Evolutionary conservation across 1,140 invertebrate species (phyloP), one percentile per base, ranked within the genome.

Genomic region (Drosophila pectinifera): DNA sequence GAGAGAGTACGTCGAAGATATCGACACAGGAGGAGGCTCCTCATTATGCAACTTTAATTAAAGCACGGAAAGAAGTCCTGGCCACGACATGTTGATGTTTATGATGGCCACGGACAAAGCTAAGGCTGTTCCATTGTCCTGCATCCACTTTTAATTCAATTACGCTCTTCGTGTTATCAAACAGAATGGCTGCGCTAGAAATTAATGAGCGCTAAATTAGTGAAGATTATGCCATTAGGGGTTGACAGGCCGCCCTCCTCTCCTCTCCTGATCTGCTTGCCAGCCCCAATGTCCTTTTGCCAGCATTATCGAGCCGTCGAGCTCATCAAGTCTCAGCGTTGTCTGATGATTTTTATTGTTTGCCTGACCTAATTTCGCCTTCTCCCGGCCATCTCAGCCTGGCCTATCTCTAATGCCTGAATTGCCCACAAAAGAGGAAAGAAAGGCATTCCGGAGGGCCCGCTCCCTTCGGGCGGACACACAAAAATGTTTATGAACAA

Each of bases 121-220:
- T n/a, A n/a, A n/a, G n/a, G n/a, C n/a, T n/a, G n/a, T n/a, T n/a
- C n/a, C n/a, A 41, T 63, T 73, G 48, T 69, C 43, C 41, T 53
- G 64, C 62, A 56, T 54, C 51, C 80, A 82, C 78, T 91, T 91
- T 91, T 91, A 91, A 91, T 91, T 91, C 84, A 91, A 91, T 91
- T 91, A 91, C 74, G 76, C 65, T 64, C 73, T 69, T 72, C 49
- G 73, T 74, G 67, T 69, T 80, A 88, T 83, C 79, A 68, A 61
- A 43, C 56, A 57, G 43, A 67, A 67, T 62, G 62, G 45, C 48
- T 63, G 69, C 74, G 83, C 75, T 76, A 73, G 83, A 85, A 91
- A 85, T 91, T 85, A 91, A 91, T 89, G 89, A 91, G 89, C 70
- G 89, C 89, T 85, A 91, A 91, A 91, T 91, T 91, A 89, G 84